Base-by-base conservation (phyloP, 2,888 invertebrate species). In the Sarcophaga subvicina region DNA sequence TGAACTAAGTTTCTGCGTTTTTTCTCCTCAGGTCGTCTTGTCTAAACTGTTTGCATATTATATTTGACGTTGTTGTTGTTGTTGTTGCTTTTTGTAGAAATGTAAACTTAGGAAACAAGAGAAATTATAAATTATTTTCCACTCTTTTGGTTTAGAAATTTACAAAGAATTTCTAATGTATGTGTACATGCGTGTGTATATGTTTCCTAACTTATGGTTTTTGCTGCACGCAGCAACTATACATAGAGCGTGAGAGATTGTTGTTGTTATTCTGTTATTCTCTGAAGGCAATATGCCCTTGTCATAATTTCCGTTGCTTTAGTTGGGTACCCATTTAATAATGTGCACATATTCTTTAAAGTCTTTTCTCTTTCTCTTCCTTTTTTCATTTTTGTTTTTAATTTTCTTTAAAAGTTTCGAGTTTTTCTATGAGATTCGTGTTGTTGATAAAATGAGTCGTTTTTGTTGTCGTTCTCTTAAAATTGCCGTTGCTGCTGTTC, bases 281-380 rank as follows among this genome's bases (percentile, higher is more conserved):
- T 67, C n/a, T 37, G 67, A 45, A 67, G 45, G 17, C 67, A 67
- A 45, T 27, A 10, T 45, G 67, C 17, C 67, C 37, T n/a, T 45
- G 67, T 37, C 67, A 67, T 67, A 27, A 45, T 67, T 17, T 12
- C 54, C n/a, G 76, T 76, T 10, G 76, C 49, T 45, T 49, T 10
- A 17, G 49, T 54, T 14, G 54, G 17, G 4, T 14, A 54, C 17
- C 22, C 8, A 37, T 37, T 10, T 37, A 8, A 54, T 54, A 14
- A 14, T 17, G 4, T 1, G 8, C 54, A 54, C 14, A 54, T 14
- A 2, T 54, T 14, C 54, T 54, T 54, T 14, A 54, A 54, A 54
- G 54, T 54, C 17, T 14, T 54, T 11, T 54, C 12, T n/a, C 12
- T 14, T 17, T 17, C 22, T n/a, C 22, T 22, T 22, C 22, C 1